phyloP scores from a whole-genome alignment of 2,113 vertebrate species.

The Colistium nudipinnis region DNA sequence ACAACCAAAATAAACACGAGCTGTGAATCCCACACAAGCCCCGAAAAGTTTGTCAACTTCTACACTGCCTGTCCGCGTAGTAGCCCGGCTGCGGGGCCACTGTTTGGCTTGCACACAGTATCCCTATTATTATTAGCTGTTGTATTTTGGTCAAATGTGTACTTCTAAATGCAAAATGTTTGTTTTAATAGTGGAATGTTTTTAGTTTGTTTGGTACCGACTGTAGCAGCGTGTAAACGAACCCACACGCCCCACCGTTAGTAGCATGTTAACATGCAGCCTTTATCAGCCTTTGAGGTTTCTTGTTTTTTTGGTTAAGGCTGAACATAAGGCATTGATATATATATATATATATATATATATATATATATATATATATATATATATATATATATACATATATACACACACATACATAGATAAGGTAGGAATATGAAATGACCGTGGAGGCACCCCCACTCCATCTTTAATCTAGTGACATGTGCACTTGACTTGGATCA shows the following conservation, averaged over 20 bases:
- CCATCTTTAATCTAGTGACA: constrained; percentile 27
- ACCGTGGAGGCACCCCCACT: too few relatives aligned
- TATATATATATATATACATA: too few relatives aligned
- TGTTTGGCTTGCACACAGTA: background rate
- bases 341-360: too few relatives aligned
- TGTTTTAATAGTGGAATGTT: background rate
- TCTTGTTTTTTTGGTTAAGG: background rate
- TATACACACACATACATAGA: too few relatives aligned
- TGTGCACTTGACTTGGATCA: constrained; percentile 39
- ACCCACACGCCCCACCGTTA: too few relatives aligned
- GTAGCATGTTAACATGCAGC: constrained; percentile 10
- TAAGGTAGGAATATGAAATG: too few relatives aligned
- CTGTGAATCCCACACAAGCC: background rate
- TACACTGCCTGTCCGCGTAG: background rate
- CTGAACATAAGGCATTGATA: background rate
- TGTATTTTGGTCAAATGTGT: background rate
- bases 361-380: too few relatives aligned
- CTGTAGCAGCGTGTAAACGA: background rate
- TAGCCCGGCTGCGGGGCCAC: background rate
- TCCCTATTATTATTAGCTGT: too few relatives aligned
- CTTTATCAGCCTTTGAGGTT: constrained; percentile 1
- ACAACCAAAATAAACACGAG: background rate
- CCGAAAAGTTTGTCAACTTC: constrained; percentile 39
- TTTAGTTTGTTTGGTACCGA: constrained; percentile 18
- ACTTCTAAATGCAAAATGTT: rapidly evolving